Evolutionary conservation across 2,888 invertebrate species (phyloP), one percentile per base, ranked within the genome.

Genomic region (Ptychoptera albimana): DNA sequence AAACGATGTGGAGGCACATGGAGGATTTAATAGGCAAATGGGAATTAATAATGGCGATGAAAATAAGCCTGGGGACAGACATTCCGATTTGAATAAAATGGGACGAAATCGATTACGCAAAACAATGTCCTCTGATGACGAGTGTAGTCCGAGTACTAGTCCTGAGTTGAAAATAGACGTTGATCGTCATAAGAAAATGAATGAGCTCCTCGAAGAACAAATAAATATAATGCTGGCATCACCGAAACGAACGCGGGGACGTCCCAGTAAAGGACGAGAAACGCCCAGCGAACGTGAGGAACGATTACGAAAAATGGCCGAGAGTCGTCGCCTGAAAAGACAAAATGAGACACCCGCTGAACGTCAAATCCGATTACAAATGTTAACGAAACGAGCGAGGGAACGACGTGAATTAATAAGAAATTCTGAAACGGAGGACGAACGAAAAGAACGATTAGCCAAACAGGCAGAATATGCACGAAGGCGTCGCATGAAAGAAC

Each of bases 391-490:
- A 44, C 52, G 64, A 8, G 64, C 64, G 12, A 61, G 65, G 1
- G 51, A 57, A 41, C 62, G 63, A 48, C 59, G 64, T 2, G 61
- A 61, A 14, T 58, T 63, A 49, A 55, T 62, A 43, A 59, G 64
- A 3, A 58, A 60, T 29, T 60, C 58, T 11, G 64, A 64, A 54
- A 50, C 55, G 3, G 52, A 55, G 2, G 60, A 60, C 2, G 61
- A 64, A 50, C 59, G 63, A 40, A 63, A 62, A 46, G 49, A 55
- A 32, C 59, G 64, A 2, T 51, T 64, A 7, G 56, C 64, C 11
- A 60, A 59, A 46, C 65, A 65, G 50, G 64, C 64, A 0, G 63
- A 65, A 41, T 64, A 64, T 42, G 64, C 64, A 1, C 55, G 64
- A 8, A 50, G 59, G 51, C 57, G 64, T 12, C 57, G 64, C 44